Percentiles rank a stretch among this genome's conserved stretches.
phyloP scores from a whole-genome alignment of 2,888 invertebrate species.

The Icerya purchasi region DNA sequence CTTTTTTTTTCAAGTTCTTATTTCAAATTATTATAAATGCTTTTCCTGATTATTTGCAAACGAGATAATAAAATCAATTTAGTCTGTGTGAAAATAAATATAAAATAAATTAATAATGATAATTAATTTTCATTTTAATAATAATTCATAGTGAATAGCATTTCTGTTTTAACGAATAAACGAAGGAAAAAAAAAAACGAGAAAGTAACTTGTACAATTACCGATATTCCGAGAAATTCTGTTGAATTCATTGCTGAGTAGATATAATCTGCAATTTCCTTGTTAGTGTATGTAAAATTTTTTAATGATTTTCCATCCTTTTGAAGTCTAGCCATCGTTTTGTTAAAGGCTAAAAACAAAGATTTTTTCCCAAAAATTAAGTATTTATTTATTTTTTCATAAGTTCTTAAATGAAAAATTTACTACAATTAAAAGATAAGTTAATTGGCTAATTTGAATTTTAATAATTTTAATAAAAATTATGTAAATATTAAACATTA shows the following conservation, averaged over 20 bases:
- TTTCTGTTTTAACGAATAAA: too few relatives aligned
- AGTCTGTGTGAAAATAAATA: too few relatives aligned
- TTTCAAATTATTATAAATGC: background rate
- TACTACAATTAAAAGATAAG: background rate
- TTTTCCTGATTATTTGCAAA: background rate
- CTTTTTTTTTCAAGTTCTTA: background rate
- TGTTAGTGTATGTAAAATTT: conserved; percentile 88
- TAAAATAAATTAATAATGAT: too few relatives aligned
- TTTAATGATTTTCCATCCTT: conserved; percentile 64
- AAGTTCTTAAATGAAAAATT: too few relatives aligned
- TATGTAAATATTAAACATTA: too few relatives aligned
- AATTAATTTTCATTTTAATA: too few relatives aligned
- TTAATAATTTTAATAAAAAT: too few relatives aligned
- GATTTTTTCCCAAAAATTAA: background rate
- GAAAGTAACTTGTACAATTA: too few relatives aligned
- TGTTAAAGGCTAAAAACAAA: conserved; percentile 62
- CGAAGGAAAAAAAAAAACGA: too few relatives aligned
- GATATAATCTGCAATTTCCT: conserved; percentile 82
- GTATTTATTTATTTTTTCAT: too few relatives aligned
- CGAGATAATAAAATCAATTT: too few relatives aligned
- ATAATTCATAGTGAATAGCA: too few relatives aligned
- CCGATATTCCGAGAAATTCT: conserved; percentile 91
- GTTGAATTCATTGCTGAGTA: conserved; percentile 97
- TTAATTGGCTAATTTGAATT: background rate
- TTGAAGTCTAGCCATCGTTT: conserved; percentile 73